Percentiles rank a stretch among this genome's conserved stretches.
phyloP scores from a whole-genome alignment of 1,140 invertebrate species.

The Vanessa tameamea region DNA sequence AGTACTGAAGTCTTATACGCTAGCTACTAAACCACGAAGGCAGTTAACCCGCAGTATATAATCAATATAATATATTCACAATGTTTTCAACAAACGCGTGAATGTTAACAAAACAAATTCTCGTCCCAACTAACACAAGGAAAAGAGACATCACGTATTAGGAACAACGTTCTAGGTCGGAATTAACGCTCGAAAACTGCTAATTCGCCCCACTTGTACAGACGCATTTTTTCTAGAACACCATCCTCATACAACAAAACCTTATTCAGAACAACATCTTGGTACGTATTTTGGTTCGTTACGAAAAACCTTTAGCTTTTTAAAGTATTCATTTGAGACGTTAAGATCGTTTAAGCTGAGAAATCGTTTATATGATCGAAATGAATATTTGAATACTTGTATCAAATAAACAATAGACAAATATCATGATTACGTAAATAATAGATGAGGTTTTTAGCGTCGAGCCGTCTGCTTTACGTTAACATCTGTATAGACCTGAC shows the following conservation, averaged over 20 bases:
- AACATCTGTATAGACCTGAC: not conserved
- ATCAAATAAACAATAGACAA: not conserved
- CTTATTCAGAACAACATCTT: not conserved
- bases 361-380: too few species aligned
- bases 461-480: not conserved
- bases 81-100: not conserved
- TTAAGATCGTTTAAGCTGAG: too few species aligned
- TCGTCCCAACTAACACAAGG: constrained; percentile 11
- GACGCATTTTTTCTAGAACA: constrained; percentile 13
- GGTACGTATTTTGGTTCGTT: too few species aligned
- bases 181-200: constrained; percentile 25
- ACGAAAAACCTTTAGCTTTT: not conserved
- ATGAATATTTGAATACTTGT: too few species aligned
- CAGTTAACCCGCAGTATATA: too few species aligned
- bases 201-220: constrained; percentile 31
- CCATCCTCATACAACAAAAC: not conserved
- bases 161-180: constrained; percentile 14
- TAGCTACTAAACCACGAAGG: too few species aligned
- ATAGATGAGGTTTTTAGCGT: not conserved
- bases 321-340: not conserved
- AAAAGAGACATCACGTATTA: constrained; percentile 19
- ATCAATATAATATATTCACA: not conserved
- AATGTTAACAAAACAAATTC: constrained; percentile 1
- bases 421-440: not conserved
- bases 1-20: too few species aligned